Evolutionary conservation across 2,888 invertebrate genomes (phyloP).

Genomic region (Oconnorella tubifera): DNA sequence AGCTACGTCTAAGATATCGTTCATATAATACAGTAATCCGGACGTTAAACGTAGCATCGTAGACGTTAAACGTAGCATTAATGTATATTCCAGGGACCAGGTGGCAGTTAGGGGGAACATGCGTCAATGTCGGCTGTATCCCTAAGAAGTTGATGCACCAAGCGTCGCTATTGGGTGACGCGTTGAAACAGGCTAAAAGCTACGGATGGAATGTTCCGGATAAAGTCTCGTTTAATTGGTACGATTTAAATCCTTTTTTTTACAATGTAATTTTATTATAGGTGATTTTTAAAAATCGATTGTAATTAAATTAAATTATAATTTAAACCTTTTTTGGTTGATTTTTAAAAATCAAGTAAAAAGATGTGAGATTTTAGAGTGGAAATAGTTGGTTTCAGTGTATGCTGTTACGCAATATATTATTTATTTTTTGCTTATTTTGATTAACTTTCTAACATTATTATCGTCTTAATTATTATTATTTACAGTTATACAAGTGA

Average conservation of each 20-base stretch:
- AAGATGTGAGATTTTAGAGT: not conserved
- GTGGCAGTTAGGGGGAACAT: constrained; percentile 82
- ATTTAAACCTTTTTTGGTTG: not conserved
- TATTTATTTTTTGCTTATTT: no score
- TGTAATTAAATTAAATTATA: not conserved
- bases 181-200: constrained; percentile 64
- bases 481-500: no score
- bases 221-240: constrained; percentile 36
- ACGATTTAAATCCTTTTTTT: constrained; percentile 20
- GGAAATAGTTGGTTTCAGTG: no score
- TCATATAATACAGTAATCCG: no score
- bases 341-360: not conserved
- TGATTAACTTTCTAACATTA: no score
- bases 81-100: constrained; percentile 29
- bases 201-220: constrained; percentile 57
- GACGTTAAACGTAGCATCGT: no score
- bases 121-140: constrained; percentile 96
- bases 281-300: not conserved
- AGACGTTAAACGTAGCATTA: no score
- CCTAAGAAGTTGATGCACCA: constrained; percentile 98
- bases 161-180: constrained; percentile 80
- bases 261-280: not conserved
- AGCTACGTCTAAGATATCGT: no score
- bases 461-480: no score
- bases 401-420: no score